A percentile compares a stretch with the other conserved stretches of the same genome.
Conservation (phyloP, 2,113 vertebrate genomes). For the Nannospalax galili region DNA sequence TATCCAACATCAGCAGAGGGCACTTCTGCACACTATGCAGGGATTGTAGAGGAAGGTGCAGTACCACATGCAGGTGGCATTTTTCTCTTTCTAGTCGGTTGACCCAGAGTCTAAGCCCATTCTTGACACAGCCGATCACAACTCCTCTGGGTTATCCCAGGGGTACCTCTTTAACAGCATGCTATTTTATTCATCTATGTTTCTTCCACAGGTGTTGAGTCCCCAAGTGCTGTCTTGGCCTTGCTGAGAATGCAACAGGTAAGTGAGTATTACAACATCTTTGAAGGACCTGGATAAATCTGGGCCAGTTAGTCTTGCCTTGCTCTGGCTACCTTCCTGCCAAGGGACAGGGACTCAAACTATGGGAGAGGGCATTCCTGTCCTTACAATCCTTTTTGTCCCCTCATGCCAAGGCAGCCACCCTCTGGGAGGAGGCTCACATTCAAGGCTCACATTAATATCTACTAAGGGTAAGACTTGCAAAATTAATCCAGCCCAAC, state of each 20-base stretch:
- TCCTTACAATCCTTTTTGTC: neutral
- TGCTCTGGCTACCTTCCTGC: neutral
- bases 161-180: neutral
- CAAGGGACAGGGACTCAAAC: neutral
- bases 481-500: neutral
- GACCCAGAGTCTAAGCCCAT: neutral
- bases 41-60: neutral
- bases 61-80: rapidly evolving
- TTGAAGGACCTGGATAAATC: neutral
- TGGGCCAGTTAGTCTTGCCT: no score
- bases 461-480: neutral
- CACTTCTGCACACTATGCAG: neutral
- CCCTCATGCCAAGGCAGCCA: neutral
- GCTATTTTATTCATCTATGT: neutral
- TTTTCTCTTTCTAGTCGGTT: neutral
- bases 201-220: neutral
- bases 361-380: no score
- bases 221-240: neutral
- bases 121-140: neutral
- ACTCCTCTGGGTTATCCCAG: neutral
- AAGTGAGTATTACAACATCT: neutral
- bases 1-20: neutral
- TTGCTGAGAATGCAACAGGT: neutral
- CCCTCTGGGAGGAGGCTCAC: neutral
- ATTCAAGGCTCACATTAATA: neutral